A percentile compares a stretch with the other conserved stretches of the same genome.
Evolutionary conservation across 2,113 vertebrate genomes (phyloP).

Genomic region (Ia io): DNA sequence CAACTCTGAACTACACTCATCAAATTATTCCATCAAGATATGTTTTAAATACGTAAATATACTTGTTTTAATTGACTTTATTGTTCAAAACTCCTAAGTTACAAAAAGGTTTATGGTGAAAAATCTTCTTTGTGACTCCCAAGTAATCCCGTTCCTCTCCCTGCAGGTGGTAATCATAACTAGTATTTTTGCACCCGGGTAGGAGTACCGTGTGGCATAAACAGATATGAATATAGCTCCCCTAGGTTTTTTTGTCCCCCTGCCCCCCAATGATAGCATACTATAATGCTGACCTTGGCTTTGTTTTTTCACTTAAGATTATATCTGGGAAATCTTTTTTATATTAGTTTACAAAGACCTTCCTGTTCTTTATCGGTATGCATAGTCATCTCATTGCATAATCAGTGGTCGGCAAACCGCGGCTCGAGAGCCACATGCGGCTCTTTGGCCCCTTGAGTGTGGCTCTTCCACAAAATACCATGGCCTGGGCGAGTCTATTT

Average conservation of each 20-base stretch:
- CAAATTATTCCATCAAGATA: not conserved
- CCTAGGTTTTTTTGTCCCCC: no score
- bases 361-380: not conserved
- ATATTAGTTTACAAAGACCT: not conserved
- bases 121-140: not conserved
- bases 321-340: not conserved
- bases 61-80: not conserved
- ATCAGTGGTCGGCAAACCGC: no score
- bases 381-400: not conserved
- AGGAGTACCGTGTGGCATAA: constrained; percentile 5
- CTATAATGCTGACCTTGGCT: not conserved
- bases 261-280: not conserved
- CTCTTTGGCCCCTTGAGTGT: no score
- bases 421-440: no score
- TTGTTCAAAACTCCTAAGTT: constrained; percentile 11
- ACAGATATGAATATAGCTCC: not conserved
- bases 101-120: not conserved
- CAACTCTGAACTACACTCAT: not conserved
- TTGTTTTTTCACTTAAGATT: not conserved
- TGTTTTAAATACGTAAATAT: not conserved
- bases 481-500: no score
- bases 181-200: not conserved
- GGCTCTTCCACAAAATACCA: no score
- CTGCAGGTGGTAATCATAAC: not conserved
- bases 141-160: not conserved